Evolutionary conservation across 2,797 vertebrate genomes (phyloP).

Genomic region (Schizothorax lantsangensis): DNA sequence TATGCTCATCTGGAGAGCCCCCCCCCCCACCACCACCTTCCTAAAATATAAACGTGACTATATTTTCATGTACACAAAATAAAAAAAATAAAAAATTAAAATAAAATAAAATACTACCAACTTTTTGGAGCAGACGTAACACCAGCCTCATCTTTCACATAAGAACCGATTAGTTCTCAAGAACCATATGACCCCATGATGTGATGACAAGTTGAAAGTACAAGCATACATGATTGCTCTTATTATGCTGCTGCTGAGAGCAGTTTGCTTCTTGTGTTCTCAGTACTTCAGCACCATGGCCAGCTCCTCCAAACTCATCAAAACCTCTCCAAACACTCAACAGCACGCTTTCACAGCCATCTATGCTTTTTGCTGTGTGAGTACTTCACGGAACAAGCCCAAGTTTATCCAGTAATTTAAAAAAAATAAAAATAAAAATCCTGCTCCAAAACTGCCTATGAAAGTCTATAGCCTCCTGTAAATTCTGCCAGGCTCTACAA

Average conservation of each 20-base stretch:
- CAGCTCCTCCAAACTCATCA: conserved; percentile 55
- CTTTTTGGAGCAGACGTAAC: background rate
- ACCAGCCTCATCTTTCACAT: background rate
- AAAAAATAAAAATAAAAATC: background rate
- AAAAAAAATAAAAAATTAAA: background rate
- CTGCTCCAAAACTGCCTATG: background rate
- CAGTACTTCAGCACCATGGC: conserved; percentile 67
- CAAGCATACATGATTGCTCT: conserved; percentile 26
- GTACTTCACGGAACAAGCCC: background rate
- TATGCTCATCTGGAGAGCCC: background rate
- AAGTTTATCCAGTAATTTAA: conserved; percentile 23
- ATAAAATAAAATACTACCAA: background rate
- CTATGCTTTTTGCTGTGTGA: conserved; percentile 21
- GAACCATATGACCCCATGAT: conserved; percentile 3
- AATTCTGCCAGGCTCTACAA: conserved; percentile 23
- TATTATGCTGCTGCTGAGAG: conserved; percentile 26
- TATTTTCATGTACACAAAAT: background rate
- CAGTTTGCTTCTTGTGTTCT: conserved; percentile 21
- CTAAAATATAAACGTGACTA: conserved; percentile 36
- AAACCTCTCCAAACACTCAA: conserved; percentile 30
- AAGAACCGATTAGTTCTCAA: conserved; percentile 12
- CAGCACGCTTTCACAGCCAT: conserved; percentile 7
- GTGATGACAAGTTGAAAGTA: conserved; percentile 1
- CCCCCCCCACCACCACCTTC: no score
- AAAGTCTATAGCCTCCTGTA: conserved; percentile 29